Percentiles rank a stretch among this genome's conserved stretches.
These are phyloP conservation scores for Sipha maydis DNA, from an alignment of 2,888 invertebrate species.

Conservation along the genomic window DNA sequence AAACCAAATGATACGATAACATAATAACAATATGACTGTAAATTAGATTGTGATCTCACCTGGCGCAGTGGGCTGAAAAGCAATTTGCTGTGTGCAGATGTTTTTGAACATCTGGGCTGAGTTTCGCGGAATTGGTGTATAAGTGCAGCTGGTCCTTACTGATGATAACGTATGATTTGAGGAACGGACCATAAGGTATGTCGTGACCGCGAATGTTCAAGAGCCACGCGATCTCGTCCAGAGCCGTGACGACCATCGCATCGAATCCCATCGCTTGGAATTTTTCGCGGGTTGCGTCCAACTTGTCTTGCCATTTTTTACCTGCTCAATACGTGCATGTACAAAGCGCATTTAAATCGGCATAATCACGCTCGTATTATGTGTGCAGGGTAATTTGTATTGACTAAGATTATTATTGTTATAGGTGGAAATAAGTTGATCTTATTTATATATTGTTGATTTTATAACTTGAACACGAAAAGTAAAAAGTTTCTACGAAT, in stretches of 20 bases:
- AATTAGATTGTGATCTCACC: conserved; percentile 69
- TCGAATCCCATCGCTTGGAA: conserved; percentile 75
- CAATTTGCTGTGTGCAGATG: conserved; percentile 73
- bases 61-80: conserved; percentile 72
- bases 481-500: too few species aligned
- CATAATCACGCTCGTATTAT: too few species aligned
- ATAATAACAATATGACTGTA: too few species aligned
- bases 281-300: conserved; percentile 74
- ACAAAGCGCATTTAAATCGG: not conserved
- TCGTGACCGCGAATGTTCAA: conserved; percentile 89
- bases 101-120: conserved; percentile 68
- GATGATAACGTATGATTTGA: conserved; percentile 80
- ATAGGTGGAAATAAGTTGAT: too few species aligned
- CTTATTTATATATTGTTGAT: too few species aligned
- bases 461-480: too few species aligned
- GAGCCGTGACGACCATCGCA: conserved; percentile 84
- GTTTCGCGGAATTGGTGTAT: conserved; percentile 77
- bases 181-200: conserved; percentile 81
- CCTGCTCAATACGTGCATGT: conserved; percentile 68
- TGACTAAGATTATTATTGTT: too few species aligned
- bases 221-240: conserved; percentile 90
- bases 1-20: too few species aligned
- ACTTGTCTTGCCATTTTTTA: conserved; percentile 80
- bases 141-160: conserved; percentile 75
- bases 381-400: too few species aligned